Percentiles rank a stretch among this genome's conserved stretches.
Evolutionary conservation across 1,140 invertebrate genomes (phyloP).

Genomic region (Panagrolaimus sp.): DNA sequence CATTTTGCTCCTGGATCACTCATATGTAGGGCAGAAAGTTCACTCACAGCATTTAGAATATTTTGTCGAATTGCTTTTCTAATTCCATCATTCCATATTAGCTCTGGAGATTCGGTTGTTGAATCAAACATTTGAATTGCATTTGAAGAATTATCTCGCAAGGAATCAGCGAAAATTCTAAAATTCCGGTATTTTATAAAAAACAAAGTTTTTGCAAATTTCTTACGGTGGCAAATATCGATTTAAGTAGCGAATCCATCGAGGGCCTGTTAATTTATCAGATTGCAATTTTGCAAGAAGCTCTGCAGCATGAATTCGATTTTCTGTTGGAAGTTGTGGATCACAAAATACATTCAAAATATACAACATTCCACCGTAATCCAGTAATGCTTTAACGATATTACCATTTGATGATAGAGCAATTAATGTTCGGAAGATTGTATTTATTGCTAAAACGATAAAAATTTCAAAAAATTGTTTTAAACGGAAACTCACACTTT

Average conservation of each 20-base stretch:
- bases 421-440: slow-evolving; percentile 73
- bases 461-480: slow-evolving; percentile 57
- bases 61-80: slow-evolving; percentile 64
- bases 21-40: slow-evolving; percentile 34
- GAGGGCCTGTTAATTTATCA: slow-evolving; percentile 90
- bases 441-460: slow-evolving; percentile 63
- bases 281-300: slow-evolving; percentile 79
- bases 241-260: slow-evolving; percentile 64
- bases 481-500: slow-evolving; percentile 47
- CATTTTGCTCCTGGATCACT: slow-evolving; percentile 56
- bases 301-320: slow-evolving; percentile 70
- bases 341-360: slow-evolving; percentile 88
- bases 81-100: slow-evolving; percentile 89
- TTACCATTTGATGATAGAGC: slow-evolving; percentile 82
- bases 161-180: slow-evolving; percentile 76
- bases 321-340: slow-evolving; percentile 62
- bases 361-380: slow-evolving; percentile 84
- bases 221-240: slow-evolving; percentile 62
- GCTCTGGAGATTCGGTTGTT: slow-evolving; percentile 89
- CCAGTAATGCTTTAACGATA: slow-evolving; percentile 85
- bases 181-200: too few relatives aligned
- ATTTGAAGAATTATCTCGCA: slow-evolving; percentile 69
- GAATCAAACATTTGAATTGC: slow-evolving; percentile 57
- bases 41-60: slow-evolving; percentile 25
- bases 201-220: too few relatives aligned